A percentile compares a stretch with the other conserved stretches of the same genome.
phyloP scores from a whole-genome alignment of 2,888 invertebrate species.

The Cabera pusaria region DNA sequence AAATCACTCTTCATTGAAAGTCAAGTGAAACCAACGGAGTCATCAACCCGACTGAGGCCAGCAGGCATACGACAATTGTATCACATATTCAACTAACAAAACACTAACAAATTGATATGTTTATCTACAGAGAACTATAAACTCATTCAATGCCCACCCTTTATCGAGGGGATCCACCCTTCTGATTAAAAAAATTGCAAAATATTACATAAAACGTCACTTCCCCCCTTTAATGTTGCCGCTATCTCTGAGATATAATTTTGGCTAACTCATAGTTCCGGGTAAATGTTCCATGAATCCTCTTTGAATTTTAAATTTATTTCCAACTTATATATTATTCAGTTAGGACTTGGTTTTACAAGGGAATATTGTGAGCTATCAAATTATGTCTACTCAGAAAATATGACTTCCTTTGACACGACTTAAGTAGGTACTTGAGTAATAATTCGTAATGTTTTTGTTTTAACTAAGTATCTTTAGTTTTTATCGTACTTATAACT shows the following conservation, averaged over 20 bases:
- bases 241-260: conserved; percentile 59
- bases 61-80: conserved; percentile 63
- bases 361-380: conserved; percentile 7
- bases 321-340: conserved; percentile 58
- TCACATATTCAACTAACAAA: conserved; percentile 74
- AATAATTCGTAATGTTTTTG: too few relatives aligned
- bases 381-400: neutral
- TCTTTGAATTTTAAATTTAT: conserved; percentile 63
- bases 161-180: conserved; percentile 78
- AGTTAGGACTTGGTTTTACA: conserved; percentile 35
- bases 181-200: conserved; percentile 78
- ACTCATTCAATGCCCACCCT: conserved; percentile 81
- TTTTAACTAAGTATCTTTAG: too few relatives aligned
- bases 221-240: conserved; percentile 53
- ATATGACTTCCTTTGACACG: too few relatives aligned
- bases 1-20: conserved; percentile 54
- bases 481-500: too few relatives aligned
- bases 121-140: conserved; percentile 81
- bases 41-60: conserved; percentile 64
- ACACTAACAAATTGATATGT: conserved; percentile 83
- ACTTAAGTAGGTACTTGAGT: too few relatives aligned
- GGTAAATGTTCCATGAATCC: conserved; percentile 73
- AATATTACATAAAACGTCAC: conserved; percentile 78
- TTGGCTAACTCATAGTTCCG: conserved; percentile 73
- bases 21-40: conserved; percentile 58